Base-by-base conservation (phyloP, 2,888 invertebrate species). In the Pedicia rivosa region DNA sequence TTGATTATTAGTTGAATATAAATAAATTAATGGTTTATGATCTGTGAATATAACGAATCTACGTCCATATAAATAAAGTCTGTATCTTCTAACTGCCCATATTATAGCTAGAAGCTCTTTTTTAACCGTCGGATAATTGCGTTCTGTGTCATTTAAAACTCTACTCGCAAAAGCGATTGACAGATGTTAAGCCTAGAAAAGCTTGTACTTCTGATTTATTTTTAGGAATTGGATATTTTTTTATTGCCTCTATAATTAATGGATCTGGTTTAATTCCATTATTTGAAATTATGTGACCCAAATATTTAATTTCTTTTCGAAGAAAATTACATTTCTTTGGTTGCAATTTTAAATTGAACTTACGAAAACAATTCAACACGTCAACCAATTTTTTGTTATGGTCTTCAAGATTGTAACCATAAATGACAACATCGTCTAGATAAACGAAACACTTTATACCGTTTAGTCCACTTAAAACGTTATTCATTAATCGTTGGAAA, bases 251-350 rank as follows among this genome's bases (percentile, higher is more conserved):
- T 42, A 45, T 43, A 40, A 51, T 50, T 3, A 42, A 40, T 2
- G 47, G 47, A 33, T 51, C 46, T 1, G 52, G 50, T 36, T 41
- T 44, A 10, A 47, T 44, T 9, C 46, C 48, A 1, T 51, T 45
- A 6, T 44, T 30, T 2, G 50, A 46, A 10, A 54, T 43, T 4
- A 28, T 13, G n/a, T 36, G 50, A 6, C 54, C 51, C 40, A 38
- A 30, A 15, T 35, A 38, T 17, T 20, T 25, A 15, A 37, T 16
- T 16, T 45, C 41, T 34, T 45, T 46, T 12, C 27, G 22, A 5
- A 47, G 31, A 38, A 49, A 49, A 30, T 43, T 37, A 10, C 41
- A 46, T 33, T 48, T 47, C 14, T 45, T 43, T 1, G 47, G 24
- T 36, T 49, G 44, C 5, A 48, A 38, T 45, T 48, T 46, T 7